These are phyloP conservation scores for Allophyes oxyacanthae DNA, from an alignment of 2,888 invertebrate genomes.

Conservation along the genomic window DNA sequence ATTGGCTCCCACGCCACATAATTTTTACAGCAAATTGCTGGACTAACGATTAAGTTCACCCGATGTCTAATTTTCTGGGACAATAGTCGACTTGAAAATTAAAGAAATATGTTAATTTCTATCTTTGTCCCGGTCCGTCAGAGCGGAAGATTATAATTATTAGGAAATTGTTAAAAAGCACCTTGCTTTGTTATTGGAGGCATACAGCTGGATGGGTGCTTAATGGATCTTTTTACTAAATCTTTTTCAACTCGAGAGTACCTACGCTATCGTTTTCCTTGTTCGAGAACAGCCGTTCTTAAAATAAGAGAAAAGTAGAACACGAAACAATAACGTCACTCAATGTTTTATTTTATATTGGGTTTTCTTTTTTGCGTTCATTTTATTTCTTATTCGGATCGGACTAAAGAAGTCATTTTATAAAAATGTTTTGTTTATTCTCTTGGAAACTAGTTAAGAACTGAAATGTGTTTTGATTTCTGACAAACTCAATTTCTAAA, in stretches of 20 bases:
- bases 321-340: constrained; percentile 56
- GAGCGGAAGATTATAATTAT: constrained; percentile 88
- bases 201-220: constrained; percentile 63
- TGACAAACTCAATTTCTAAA: constrained; percentile 2
- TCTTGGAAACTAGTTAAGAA: constrained; percentile 21
- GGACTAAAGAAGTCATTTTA: constrained; percentile 39
- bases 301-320: constrained; percentile 50
- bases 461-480: constrained; percentile 22
- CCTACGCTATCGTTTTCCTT: constrained; percentile 57
- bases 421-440: constrained; percentile 30
- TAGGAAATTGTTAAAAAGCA: constrained; percentile 76
- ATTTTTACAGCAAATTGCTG: constrained; percentile 81
- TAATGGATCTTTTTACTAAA: constrained; percentile 67
- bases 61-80: constrained; percentile 84
- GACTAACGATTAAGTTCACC: constrained; percentile 77
- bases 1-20: constrained; percentile 80
- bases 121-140: constrained; percentile 81
- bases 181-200: constrained; percentile 70
- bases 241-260: constrained; percentile 59
- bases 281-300: constrained; percentile 46
- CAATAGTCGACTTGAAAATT: constrained; percentile 83
- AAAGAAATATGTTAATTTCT: constrained; percentile 86
- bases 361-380: constrained; percentile 36
- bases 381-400: constrained; percentile 50
- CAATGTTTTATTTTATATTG: constrained; percentile 50